A percentile compares a stretch with the other conserved stretches of the same genome.
Conservation (phyloP, 2,888 invertebrate genomes). For the Subacronicta megacephala region DNA sequence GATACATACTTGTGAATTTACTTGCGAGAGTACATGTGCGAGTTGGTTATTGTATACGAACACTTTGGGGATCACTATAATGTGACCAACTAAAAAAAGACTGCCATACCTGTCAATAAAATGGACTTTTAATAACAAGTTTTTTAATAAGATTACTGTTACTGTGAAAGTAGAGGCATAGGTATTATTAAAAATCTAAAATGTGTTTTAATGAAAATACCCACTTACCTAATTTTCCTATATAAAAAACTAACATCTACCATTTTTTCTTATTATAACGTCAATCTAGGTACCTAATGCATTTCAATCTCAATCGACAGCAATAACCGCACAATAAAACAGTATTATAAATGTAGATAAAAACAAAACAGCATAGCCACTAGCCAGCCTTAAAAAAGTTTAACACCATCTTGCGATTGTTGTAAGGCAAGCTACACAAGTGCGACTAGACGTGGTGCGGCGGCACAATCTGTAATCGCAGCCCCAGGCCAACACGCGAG, state of each 20-base stretch:
- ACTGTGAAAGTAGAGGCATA: no score
- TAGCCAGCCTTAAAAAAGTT: slow-evolving; percentile 20
- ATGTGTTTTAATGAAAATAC: no score
- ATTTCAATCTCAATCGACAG: background rate
- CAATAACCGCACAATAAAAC: background rate
- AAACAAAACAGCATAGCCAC: slow-evolving; percentile 5
- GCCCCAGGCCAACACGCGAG: slow-evolving; percentile 65
- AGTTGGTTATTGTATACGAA: no score
- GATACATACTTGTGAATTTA: no score
- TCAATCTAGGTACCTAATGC: background rate
- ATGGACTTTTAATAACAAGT: no score
- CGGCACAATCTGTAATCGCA: slow-evolving; percentile 67
- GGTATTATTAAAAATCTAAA: no score
- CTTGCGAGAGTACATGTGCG: no score
- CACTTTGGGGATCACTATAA: no score
- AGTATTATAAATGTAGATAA: slow-evolving; percentile 6
- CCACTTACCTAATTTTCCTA: no score
- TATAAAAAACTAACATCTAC: background rate
- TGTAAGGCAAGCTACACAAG: slow-evolving; percentile 44
- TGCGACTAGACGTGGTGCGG: slow-evolving; percentile 41
- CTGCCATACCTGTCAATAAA: no score
- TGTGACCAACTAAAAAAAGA: no score
- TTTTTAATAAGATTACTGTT: no score
- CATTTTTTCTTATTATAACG: background rate
- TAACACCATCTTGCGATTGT: slow-evolving; percentile 46